Evolutionary conservation across 37 sponge, comb jelly and placozoan species (phyloP), one percentile per base, ranked within the genome.

Genomic region (Beroe ovata): DNA sequence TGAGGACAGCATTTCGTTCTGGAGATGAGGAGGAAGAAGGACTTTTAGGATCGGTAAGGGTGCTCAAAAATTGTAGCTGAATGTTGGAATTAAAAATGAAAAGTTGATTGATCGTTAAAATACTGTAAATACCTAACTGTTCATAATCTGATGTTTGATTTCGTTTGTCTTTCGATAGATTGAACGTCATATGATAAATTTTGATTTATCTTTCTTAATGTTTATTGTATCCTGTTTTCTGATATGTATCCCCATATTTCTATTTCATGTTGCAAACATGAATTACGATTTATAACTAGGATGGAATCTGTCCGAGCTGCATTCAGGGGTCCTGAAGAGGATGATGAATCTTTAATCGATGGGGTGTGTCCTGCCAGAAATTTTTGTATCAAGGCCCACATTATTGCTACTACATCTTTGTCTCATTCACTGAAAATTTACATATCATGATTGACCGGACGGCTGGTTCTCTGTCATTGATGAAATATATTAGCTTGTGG

Each of bases 261-360:
- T 11, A 47, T 47, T 47, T 6, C 11, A 47, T 16, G 54, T 47
- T 6, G 11, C 54, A 47, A 19, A 18, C 20, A 4, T 62, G 23
- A 62, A 14, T 62, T 20, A n/a, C n/a, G n/a, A n/a, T 62, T 16
- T 36, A 21, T 18, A 21, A 6, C 4, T 77, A 77, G 84, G 84
- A 77, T 77, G 84, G 84, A 77, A 42, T 77, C 84, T 22, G 54
- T 77, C 11, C 39, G 84, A 77, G 42, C 84, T 26, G 84, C 47
- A 1, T 77, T 77, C 28, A 77, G 84, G 54, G 38, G 38, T 69
- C 20, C 38, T 36, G 84, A 26, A 20, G 54, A 77, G 23, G 84
- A 77, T 77, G 84, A 77, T 42, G 84, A 77, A 36, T 77, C 84
- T 42, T 35, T 77, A 19, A 36, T 77, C 18, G 84, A 42, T 39